Base-by-base conservation (phyloP, 2,113 vertebrate genomes). In the Carassius carassius region DNA sequence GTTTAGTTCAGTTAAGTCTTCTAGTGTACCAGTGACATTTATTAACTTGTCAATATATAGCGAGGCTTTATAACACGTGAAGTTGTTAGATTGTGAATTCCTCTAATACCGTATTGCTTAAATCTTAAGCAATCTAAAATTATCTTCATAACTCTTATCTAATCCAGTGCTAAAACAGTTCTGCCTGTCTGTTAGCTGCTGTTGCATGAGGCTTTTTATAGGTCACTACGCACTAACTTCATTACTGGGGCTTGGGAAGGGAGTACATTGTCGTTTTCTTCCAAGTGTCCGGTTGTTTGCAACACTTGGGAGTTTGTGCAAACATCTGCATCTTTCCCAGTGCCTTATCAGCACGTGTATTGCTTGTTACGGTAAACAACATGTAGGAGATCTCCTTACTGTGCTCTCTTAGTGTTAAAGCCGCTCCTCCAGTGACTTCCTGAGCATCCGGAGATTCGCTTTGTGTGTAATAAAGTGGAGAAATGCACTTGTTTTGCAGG, bases 121-220 rank as follows among this genome's bases (percentile, higher is more conserved):
- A 32, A n/a, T n/a, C n/a, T n/a, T n/a, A n/a, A n/a, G n/a, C n/a
- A n/a, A n/a, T n/a, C n/a, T n/a, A n/a, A n/a, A n/a, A n/a, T n/a
- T n/a, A n/a, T 54, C 0, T 6, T 65, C 67, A 82, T 86, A 86
- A 87, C 86, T 84, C 90, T 92, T 88, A 93, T 89, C 87, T 90
- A 85, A 90, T 90, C 90, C 89, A 88, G 88, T 90, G 88, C 76
- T 76, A 17, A 49, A 37, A 62, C 54, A 23, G 44, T 75, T 63
- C 51, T 54, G 51, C 44, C 82, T 58, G 63, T 70, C 32, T 29
- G 7, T 47, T 47, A 12, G 44, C 11, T 47, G 11, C 73, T 12
- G 13, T 63, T 76, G 35, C 35, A 13, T 19, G 60, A 65, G 74
- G 63, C 83, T 85, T 78, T 89, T 86, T 85, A 86, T 85, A 83